Evolutionary conservation across 2,888 invertebrate genomes (phyloP), one percentile per base, ranked within the genome.

Genomic region (Hirtodrosophila duncani): DNA sequence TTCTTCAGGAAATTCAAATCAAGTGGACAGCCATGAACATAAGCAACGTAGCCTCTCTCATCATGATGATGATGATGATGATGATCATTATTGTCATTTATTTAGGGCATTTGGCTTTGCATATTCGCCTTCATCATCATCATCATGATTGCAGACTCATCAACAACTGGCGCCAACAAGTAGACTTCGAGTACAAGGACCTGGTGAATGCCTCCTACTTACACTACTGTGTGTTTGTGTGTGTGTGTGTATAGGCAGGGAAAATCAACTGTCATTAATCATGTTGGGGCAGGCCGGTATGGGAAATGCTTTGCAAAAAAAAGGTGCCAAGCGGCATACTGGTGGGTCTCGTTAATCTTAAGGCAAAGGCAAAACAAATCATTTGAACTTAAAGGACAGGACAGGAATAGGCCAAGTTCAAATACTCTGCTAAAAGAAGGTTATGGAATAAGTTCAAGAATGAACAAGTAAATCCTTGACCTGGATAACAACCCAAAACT

Each of bases 261-360:
- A 31, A 69, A 77, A 70, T 79, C 51, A n/a, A 66, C 62, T 63
- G 68, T 77, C 82, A 82, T 82, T 81, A 81, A 81, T 81, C 81
- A 81, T 70, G n/a, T n/a, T n/a, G n/a, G n/a, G n/a, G n/a, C n/a
- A n/a, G n/a, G n/a, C n/a, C n/a, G n/a, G n/a, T n/a, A n/a, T n/a
- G n/a, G n/a, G n/a, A n/a, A n/a, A n/a, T n/a, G n/a, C n/a, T 74
- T 65, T 67, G 63, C 55, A 18, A n/a, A 53, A 51, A 72, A 65
- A 74, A 81, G 81, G 82, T 82, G 79, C 48, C 63, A 49, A 55
- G 62, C 77, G 7, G 48, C 27, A n/a, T n/a, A n/a, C n/a, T n/a
- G n/a, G 27, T 38, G 36, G 44, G 31, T 26, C 36, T 58, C 46
- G 56, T 56, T 56, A 56, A 56, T 56, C 56, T 55, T 18, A 23